Percentiles rank a stretch among this genome's conserved stretches.
These are phyloP conservation scores for Burhinus oedicnemus DNA, from an alignment of 2,113 vertebrate genomes.

Conservation along the genomic window DNA sequence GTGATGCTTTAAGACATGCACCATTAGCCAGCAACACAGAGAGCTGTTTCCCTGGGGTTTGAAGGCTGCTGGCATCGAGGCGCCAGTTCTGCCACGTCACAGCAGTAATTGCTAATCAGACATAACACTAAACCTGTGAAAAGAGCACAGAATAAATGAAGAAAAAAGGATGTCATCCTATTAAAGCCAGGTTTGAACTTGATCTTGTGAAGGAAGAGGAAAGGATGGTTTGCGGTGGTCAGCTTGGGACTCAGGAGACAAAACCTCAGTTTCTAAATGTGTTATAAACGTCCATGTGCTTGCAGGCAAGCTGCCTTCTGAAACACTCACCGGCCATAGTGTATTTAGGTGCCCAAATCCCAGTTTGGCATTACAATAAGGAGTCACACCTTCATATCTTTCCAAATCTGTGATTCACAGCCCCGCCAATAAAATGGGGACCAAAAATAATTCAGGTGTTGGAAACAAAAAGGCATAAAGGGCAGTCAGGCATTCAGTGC, in stretches of 20 bases:
- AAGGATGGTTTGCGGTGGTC: background rate
- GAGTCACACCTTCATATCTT: background rate
- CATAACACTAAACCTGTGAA: background rate
- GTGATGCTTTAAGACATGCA: slow-evolving; percentile 8
- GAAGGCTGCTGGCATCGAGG: slow-evolving; percentile 11
- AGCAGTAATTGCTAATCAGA: slow-evolving; percentile 22
- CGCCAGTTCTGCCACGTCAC: background rate
- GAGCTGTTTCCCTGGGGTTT: slow-evolving; percentile 13
- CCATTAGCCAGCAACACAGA: slow-evolving; percentile 35
- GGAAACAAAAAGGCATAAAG: background rate
- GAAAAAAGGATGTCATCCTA: background rate
- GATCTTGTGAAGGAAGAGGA: background rate
- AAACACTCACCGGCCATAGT: rapidly evolving
- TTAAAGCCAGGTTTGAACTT: background rate
- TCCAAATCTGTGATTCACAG: background rate
- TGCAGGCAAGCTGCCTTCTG: background rate
- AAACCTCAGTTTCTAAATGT: background rate
- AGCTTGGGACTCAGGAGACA: background rate
- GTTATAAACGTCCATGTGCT: rapidly evolving
- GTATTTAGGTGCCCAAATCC: background rate
- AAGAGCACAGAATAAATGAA: background rate
- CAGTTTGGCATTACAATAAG: background rate
- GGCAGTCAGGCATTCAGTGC: background rate
- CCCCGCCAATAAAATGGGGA: background rate
- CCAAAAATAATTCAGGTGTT: background rate